These are phyloP conservation scores for Teleiodes luculella DNA, from an alignment of 2,888 invertebrate genomes.

Conservation along the genomic window DNA sequence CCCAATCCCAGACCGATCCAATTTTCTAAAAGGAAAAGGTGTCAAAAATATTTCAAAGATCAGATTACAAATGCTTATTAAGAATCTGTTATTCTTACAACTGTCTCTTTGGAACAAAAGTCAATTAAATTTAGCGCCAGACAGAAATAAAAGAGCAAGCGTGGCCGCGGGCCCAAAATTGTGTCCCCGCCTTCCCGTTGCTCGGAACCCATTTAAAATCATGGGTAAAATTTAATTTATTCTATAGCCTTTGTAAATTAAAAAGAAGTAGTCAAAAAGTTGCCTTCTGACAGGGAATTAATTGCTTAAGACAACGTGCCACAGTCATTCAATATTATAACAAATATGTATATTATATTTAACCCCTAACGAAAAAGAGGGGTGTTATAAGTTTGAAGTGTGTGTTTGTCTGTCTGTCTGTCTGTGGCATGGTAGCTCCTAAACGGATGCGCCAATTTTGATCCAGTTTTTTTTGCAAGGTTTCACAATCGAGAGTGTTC, in stretches of 20 bases:
- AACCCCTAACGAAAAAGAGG: background rate
- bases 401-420: no score
- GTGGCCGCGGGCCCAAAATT: conserved; percentile 37
- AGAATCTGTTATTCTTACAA: conserved; percentile 20
- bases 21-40: no score
- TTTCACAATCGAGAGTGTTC: no score
- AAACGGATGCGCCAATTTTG: no score
- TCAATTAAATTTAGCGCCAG: conserved; percentile 69
- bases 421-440: no score
- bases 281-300: background rate
- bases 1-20: no score
- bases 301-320: no score
- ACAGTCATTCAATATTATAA: no score
- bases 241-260: conserved; percentile 40
- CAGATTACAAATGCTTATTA: conserved; percentile 6
- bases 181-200: conserved; percentile 62
- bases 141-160: conserved; percentile 51
- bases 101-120: conserved; percentile 29
- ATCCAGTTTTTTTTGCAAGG: no score
- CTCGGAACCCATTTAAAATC: conserved; percentile 53
- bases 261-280: conserved; percentile 15
- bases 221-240: conserved; percentile 55
- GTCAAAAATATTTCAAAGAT: no score
- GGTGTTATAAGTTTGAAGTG: no score
- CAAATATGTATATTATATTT: background rate